Evolutionary conservation across 92 coral and sea anemone species (phyloP).

Genomic region (Blastomussa wellsi): DNA sequence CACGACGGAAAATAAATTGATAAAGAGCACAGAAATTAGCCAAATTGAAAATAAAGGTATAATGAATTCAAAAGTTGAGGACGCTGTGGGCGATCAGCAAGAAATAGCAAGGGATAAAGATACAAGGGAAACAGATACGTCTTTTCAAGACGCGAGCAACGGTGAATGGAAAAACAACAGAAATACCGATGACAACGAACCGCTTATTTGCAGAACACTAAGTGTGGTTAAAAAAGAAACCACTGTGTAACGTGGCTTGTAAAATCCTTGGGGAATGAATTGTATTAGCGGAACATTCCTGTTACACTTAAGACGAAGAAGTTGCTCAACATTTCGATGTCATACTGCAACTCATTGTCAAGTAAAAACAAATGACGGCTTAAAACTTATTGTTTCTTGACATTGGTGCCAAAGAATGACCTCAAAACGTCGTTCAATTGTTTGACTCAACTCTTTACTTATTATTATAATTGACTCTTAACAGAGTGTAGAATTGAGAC

Average conservation of each 20-base stretch:
- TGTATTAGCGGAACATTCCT: not conserved
- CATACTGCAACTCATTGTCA: not conserved
- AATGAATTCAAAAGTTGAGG: not conserved
- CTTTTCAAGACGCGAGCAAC: not conserved
- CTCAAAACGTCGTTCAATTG: not conserved
- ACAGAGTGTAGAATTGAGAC: not conserved
- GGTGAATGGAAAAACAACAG: not conserved
- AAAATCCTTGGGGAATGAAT: not conserved
- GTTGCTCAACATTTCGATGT: not conserved
- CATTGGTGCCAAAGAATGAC: not conserved
- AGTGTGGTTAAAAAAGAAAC: slow-evolving; percentile 19
- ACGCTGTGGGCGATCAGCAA: not conserved
- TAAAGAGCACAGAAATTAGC: not conserved
- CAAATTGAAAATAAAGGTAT: not conserved
- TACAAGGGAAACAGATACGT: not conserved
- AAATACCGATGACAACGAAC: not conserved
- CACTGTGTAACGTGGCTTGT: slow-evolving; percentile 9
- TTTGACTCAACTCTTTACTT: not conserved
- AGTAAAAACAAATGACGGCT: not conserved
- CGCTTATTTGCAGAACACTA: not conserved
- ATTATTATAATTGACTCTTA: not conserved
- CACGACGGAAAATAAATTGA: not conserved
- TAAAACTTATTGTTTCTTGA: not conserved
- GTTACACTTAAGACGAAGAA: not conserved
- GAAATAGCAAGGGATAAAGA: not conserved